Evolutionary conservation across 2,113 vertebrate species (phyloP).

Genomic region (Rhabdomys dilectus): DNA sequence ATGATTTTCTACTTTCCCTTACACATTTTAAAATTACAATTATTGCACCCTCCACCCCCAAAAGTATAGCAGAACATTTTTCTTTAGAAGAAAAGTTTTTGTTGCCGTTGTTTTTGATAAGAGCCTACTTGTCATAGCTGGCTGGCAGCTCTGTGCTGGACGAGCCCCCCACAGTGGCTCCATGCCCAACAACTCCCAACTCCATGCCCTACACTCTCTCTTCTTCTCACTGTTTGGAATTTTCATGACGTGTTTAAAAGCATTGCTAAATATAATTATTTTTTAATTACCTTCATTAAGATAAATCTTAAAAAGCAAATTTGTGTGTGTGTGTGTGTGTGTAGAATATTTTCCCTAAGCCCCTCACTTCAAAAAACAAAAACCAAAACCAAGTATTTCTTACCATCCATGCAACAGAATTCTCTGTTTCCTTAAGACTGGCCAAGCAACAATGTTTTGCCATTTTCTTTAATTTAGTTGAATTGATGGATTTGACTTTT

Average conservation of each 20-base stretch:
- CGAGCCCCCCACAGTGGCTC: not conserved
- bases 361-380: not conserved
- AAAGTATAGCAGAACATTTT: not conserved
- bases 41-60: not conserved
- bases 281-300: not conserved
- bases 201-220: not conserved
- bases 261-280: not conserved
- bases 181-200: not conserved
- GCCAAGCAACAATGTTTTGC: not conserved
- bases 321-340: conserved; percentile 56
- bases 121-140: not conserved
- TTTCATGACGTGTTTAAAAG: not conserved
- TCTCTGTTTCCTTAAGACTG: not conserved
- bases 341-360: not conserved
- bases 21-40: not conserved
- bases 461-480: conserved; percentile 6
- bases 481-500: not conserved
- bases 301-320: conserved; percentile 8
- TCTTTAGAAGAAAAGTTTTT: not conserved
- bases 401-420: not conserved
- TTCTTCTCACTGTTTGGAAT: not conserved
- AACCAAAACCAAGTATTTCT: not conserved
- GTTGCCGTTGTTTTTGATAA: not conserved
- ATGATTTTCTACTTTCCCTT: not conserved
- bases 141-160: not conserved